These are phyloP conservation scores for Drosophila infuscata DNA, from an alignment of 2,888 invertebrate genomes.

Conservation along the genomic window DNA sequence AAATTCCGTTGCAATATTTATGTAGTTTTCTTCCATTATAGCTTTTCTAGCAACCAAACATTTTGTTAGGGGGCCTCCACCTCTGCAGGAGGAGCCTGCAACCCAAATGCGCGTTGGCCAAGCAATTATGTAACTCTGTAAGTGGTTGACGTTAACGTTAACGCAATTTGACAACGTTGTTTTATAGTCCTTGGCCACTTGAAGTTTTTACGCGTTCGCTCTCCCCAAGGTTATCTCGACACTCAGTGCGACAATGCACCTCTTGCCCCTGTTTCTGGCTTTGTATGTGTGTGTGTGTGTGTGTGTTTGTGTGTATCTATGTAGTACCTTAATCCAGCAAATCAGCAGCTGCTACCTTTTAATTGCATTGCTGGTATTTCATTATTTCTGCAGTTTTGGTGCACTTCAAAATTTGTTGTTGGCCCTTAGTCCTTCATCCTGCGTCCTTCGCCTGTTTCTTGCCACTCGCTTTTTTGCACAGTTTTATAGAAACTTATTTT, in stretches of 20 bases:
- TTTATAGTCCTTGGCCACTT: constrained; percentile 48
- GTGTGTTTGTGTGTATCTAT: constrained; percentile 11
- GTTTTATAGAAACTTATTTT: constrained; percentile 70
- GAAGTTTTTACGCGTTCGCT: constrained; percentile 37
- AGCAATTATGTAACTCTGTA: constrained; percentile 55
- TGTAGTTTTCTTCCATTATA: background rate
- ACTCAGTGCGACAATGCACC: constrained; percentile 42
- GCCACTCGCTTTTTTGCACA: constrained; percentile 35
- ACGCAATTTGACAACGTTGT: constrained; percentile 50
- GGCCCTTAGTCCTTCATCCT: constrained; percentile 3
- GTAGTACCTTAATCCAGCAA: constrained; percentile 54
- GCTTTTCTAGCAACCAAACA: background rate
- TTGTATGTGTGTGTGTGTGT: background rate
- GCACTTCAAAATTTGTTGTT: constrained; percentile 61
- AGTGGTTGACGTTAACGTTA: constrained; percentile 54
- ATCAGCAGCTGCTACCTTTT: constrained; percentile 75
- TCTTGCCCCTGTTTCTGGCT: constrained; percentile 11
- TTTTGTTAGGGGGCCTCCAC: background rate
- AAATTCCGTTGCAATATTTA: background rate
- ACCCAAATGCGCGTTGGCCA: constrained; percentile 26
- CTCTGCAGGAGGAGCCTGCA: background rate
- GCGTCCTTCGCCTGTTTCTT: constrained; percentile 2
- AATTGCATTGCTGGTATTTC: constrained; percentile 77
- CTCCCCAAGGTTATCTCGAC: constrained; percentile 58
- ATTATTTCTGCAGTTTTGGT: constrained; percentile 67